Evolutionary conservation across 2,797 vertebrate species (phyloP).

Genomic region (Nothura maculosa): DNA sequence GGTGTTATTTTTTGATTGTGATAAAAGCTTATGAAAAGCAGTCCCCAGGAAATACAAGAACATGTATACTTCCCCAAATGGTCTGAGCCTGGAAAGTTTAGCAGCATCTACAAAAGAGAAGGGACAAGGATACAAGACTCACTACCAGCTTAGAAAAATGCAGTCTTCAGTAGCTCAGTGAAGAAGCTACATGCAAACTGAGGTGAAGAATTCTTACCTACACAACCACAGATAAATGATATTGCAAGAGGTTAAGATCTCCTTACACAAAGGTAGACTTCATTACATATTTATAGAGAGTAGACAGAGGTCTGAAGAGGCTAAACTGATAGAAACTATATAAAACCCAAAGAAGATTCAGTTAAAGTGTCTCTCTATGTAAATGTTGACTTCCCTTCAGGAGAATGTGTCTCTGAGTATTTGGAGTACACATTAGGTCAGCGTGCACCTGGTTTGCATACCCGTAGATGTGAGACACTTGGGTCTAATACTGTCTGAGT

Average conservation of each 20-base stretch:
- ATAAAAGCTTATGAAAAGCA: constrained; percentile 68
- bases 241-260: background rate
- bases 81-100: constrained; percentile 58
- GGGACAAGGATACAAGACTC: constrained; percentile 14
- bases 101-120: constrained; percentile 39
- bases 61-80: constrained; percentile 19
- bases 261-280: accelerated
- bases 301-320: background rate
- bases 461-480: background rate
- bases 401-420: background rate
- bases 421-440: background rate
- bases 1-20: constrained; percentile 24
- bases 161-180: constrained; percentile 50
- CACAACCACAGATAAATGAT: background rate
- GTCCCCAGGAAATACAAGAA: constrained; percentile 60
- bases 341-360: background rate
- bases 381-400: background rate
- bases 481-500: background rate
- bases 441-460: background rate
- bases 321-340: background rate
- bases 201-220: background rate
- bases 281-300: background rate
- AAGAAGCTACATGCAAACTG: constrained; percentile 46
- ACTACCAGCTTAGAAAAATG: constrained; percentile 35
- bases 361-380: background rate